phyloP scores from a whole-genome alignment of 2,797 vertebrate genomes.

The Rhinatrema bivittatum region DNA sequence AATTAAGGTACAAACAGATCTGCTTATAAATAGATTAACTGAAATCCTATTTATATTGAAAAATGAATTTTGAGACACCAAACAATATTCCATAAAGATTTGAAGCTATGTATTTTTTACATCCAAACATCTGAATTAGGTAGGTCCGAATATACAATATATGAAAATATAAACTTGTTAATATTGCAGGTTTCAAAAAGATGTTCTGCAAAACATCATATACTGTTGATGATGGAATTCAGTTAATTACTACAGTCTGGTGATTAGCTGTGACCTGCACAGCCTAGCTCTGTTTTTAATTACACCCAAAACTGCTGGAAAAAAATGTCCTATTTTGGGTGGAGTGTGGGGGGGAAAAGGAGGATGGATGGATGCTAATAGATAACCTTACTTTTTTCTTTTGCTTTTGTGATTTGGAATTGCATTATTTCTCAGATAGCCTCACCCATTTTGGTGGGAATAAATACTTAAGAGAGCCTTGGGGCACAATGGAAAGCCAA shows the following conservation, averaged over 20 bases:
- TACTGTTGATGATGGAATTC: slow-evolving; percentile 5
- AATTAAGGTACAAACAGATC: too few relatives aligned
- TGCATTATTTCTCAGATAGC: slow-evolving; percentile 18
- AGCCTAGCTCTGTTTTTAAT: slow-evolving; percentile 34
- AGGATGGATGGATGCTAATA: too few relatives aligned
- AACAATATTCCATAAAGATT: slow-evolving; percentile 10
- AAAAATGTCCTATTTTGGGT: slow-evolving; percentile 18
- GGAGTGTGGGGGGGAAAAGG: too few relatives aligned
- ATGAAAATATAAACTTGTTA: too few relatives aligned
- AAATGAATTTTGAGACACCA: too few relatives aligned
- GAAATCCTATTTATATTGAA: too few relatives aligned
- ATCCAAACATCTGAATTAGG: too few relatives aligned
- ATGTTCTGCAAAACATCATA: slow-evolving; percentile 10
- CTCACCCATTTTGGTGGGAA: slow-evolving; percentile 24
- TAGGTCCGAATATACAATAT: slow-evolving; percentile 13
- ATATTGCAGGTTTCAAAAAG: too few relatives aligned
- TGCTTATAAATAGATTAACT: too few relatives aligned
- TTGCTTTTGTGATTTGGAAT: slow-evolving; percentile 19
- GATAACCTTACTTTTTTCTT: too few relatives aligned
- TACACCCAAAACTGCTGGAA: slow-evolving; percentile 20
- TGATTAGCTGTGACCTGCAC: slow-evolving; percentile 31
- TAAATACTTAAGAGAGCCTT: slow-evolving; percentile 17
- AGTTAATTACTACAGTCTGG: slow-evolving; percentile 29
- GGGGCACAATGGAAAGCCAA: slow-evolving; percentile 26
- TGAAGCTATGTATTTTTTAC: too few relatives aligned